These are phyloP conservation scores for Chaenocephalus aceratus DNA, from an alignment of 2,113 vertebrate species.

Conservation along the genomic window DNA sequence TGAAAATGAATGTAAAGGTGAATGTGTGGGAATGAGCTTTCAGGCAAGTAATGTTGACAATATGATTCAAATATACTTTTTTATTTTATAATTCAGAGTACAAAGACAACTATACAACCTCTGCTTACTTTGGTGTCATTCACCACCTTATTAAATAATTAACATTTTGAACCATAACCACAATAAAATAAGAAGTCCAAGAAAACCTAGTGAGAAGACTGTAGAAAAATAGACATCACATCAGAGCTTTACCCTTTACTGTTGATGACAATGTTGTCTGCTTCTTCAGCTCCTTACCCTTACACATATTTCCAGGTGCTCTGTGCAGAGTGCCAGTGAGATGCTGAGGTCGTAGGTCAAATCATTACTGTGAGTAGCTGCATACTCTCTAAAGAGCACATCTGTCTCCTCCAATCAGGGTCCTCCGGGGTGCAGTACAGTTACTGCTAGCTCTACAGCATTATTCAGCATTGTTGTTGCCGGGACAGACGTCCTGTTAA, in stretches of 20 bases:
- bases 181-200: not conserved
- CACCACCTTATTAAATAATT: not conserved
- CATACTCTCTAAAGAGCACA: slow-evolving; percentile 56
- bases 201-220: not conserved
- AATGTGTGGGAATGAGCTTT: no score
- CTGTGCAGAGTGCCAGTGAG: slow-evolving; percentile 11
- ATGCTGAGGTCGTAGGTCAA: slow-evolving; percentile 13
- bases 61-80: no score
- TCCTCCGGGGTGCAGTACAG: slow-evolving; percentile 49
- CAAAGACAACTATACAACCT: no score
- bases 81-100: no score
- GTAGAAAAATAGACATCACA: not conserved
- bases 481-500: slow-evolving; percentile 17
- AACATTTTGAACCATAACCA: not conserved
- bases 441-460: slow-evolving; percentile 45
- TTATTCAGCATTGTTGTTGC: slow-evolving; percentile 45
- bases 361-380: slow-evolving; percentile 26
- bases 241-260: not conserved
- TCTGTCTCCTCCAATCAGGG: slow-evolving; percentile 56
- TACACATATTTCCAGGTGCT: slow-evolving; percentile 15
- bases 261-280: no score
- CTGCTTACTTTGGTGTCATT: not conserved
- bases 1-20: no score
- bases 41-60: no score
- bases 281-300: not conserved